These are phyloP conservation scores for Anas acuta DNA, from an alignment of 2,797 vertebrate genomes.

Conservation along the genomic window DNA sequence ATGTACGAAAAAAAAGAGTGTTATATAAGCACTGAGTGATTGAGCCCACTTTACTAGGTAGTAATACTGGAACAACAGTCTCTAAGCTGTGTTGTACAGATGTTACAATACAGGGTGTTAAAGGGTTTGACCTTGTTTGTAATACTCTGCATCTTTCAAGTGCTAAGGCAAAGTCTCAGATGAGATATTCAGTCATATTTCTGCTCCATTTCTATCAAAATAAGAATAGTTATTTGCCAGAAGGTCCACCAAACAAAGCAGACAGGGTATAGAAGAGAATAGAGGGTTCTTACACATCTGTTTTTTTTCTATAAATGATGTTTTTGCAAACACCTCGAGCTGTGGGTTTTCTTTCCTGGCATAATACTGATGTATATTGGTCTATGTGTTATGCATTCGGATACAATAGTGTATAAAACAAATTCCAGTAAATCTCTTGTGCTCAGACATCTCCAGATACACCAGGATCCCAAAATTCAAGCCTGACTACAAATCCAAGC, in stretches of 20 bases:
- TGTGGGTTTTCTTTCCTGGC: background rate
- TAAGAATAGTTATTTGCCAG: background rate
- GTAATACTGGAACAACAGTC: background rate
- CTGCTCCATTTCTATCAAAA: background rate
- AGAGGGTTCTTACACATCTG: background rate
- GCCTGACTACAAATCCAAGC: background rate
- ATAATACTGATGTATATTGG: background rate
- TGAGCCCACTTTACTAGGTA: background rate
- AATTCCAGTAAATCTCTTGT: background rate
- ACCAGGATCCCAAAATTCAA: background rate
- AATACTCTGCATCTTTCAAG: background rate
- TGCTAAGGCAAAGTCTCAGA: background rate
- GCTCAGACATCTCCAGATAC: background rate
- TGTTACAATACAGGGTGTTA: background rate
- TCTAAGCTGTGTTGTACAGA: slow-evolving; percentile 23
- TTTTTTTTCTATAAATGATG: background rate
- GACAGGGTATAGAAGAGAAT: background rate
- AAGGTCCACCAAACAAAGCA: background rate
- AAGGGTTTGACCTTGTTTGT: slow-evolving; percentile 27
- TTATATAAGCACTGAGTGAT: background rate
- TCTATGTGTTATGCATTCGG: background rate
- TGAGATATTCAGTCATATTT: background rate
- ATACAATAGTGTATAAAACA: background rate
- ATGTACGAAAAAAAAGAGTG: background rate
- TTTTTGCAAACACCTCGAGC: background rate